phyloP scores from a whole-genome alignment of 1,140 invertebrate genomes.

The Cydia fagiglandana region DNA sequence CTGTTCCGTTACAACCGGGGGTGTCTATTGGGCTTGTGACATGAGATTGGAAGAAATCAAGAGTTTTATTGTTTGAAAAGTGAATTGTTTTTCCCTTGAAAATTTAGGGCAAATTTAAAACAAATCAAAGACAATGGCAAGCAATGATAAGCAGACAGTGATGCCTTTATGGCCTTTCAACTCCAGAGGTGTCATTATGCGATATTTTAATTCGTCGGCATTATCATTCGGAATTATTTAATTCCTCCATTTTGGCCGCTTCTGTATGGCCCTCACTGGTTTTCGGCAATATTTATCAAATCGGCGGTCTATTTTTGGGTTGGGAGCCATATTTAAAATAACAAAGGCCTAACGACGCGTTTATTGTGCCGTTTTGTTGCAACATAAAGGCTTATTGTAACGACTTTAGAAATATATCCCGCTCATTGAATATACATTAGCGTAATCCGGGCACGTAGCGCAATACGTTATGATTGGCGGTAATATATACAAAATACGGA shows the following conservation, averaged over 20 bases:
- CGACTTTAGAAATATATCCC: not conserved
- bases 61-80: not conserved
- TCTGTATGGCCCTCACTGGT: too few relatives aligned
- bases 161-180: too few relatives aligned
- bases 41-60: not conserved
- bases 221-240: too few relatives aligned
- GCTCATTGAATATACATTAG: not conserved
- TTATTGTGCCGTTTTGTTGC: not conserved
- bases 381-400: conserved; percentile 9
- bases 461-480: not conserved
- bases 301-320: too few relatives aligned
- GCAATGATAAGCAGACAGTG: too few relatives aligned
- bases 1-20: conserved; percentile 4
- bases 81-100: not conserved
- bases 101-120: not conserved
- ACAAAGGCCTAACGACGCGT: not conserved
- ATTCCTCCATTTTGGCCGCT: too few relatives aligned
- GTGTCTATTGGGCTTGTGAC: not conserved
- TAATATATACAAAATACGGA: not conserved
- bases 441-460: not conserved
- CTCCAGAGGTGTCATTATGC: too few relatives aligned
- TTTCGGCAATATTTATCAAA: too few relatives aligned
- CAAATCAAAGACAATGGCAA: too few relatives aligned
- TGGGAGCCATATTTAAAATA: not conserved
- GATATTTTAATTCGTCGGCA: too few relatives aligned